Base-by-base conservation (phyloP, 2,113 vertebrate genomes). In the Cyprinus carpio region DNA sequence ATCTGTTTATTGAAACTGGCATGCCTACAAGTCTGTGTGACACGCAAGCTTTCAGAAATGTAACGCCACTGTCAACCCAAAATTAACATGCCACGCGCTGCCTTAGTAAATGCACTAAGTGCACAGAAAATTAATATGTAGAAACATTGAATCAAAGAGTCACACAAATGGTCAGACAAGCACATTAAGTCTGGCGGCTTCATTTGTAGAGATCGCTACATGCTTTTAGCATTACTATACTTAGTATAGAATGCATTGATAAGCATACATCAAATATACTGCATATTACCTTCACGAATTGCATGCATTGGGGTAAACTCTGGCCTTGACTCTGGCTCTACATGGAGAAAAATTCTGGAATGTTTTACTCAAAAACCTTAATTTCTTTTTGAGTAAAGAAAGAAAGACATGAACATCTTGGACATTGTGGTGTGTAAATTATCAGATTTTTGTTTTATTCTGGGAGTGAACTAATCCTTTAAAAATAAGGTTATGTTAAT, bases 1-100 rank as follows among this genome's bases (percentile, higher is more conserved):
- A 80, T 64, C 58, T 80, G 58, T 46, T 64, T 80, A 65, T 81
- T 81, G n/a, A 64, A 81, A 81, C 15, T 81, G 77, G 58, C 78
- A 8, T 81, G 78, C 64, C 37, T 81, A 81, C 78, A 81, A 81
- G n/a, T 37, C 37, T 8, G 16, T 81, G 37, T 46, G 78, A 27
- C 37, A 81, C 6, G 15, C 78, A 65, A 46, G 78, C 58, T 43
- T 80, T 81, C 58, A 81, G n/a, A 11, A 80, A 81, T 81, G 3
- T 29, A 29, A 64, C 58, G 25, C 78, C 58, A 81, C 37, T 65
- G 78, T 64, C 78, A 81, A 29, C 37, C 78, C 37, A 65, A 81
- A 81, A 81, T 65, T 20, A 81, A 81, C 58, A 81, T 65, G 78
- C 58, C 37, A 81, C 4, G 15, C 15, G 2, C 4, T 11, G 58